Evolutionary conservation across 2,113 vertebrate genomes (phyloP).

Genomic region (Gambusia holbrooki): DNA sequence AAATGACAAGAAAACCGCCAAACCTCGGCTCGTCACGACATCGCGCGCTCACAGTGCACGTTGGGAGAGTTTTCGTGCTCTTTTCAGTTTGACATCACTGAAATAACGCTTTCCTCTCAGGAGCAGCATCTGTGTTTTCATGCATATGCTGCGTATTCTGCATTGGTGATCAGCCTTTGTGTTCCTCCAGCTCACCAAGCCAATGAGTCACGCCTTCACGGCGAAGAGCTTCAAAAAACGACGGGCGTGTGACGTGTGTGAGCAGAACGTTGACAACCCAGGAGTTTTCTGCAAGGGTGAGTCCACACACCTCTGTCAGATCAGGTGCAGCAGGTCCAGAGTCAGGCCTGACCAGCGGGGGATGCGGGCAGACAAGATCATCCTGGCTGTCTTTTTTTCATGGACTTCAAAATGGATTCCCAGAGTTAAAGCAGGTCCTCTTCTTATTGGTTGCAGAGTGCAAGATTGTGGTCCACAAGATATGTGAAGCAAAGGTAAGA

Average conservation of each 20-base stretch:
- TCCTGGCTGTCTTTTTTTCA: constrained; percentile 9
- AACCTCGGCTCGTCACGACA: not conserved
- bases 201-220: constrained; percentile 56
- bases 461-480: constrained; percentile 66
- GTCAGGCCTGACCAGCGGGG: not conserved
- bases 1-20: constrained; percentile 1
- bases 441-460: constrained; percentile 60
- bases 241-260: constrained; percentile 60
- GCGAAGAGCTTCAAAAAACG: constrained; percentile 65
- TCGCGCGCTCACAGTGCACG: not conserved
- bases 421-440: constrained; percentile 8
- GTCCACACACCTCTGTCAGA: constrained; percentile 24
- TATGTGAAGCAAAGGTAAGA: constrained; percentile 69
- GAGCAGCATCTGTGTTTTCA: not conserved
- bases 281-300: constrained; percentile 71
- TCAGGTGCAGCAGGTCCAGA: constrained; percentile 17
- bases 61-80: not conserved
- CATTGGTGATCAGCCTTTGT: constrained; percentile 1
- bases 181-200: constrained; percentile 53
- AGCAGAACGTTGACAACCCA: constrained; percentile 57
- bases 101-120: not conserved
- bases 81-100: not conserved
- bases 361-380: constrained; percentile 13
- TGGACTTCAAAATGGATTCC: constrained; percentile 1
- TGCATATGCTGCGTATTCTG: not conserved